A percentile compares a stretch with the other conserved stretches of the same genome.
Evolutionary conservation across 2,797 vertebrate genomes (phyloP).

Genomic region (Sebastes taczanowskii): DNA sequence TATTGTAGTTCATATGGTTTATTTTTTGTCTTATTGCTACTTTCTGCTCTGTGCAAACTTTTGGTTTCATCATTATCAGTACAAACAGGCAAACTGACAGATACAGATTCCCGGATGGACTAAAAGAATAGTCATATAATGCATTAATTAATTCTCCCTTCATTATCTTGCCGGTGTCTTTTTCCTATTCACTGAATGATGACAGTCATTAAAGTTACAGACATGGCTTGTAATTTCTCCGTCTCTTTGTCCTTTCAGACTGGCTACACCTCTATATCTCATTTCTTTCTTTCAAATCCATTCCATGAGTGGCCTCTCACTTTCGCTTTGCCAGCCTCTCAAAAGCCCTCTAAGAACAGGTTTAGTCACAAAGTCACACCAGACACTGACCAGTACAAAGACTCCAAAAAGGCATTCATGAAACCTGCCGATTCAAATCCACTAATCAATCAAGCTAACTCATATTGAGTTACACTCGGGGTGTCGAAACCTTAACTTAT

Average conservation of each 20-base stretch:
- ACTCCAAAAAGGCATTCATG: background rate
- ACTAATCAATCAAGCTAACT: background rate
- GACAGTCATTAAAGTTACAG: slow-evolving; percentile 8
- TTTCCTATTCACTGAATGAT: slow-evolving; percentile 10
- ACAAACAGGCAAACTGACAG: background rate
- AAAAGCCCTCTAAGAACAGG: slow-evolving; percentile 20
- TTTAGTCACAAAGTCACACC: slow-evolving; percentile 38
- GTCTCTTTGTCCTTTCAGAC: slow-evolving; percentile 14
- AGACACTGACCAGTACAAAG: slow-evolving; percentile 40
- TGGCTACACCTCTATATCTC: slow-evolving; percentile 8
- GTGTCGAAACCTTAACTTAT: background rate
- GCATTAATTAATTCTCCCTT: background rate
- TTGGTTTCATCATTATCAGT: background rate
- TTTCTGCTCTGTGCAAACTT: background rate
- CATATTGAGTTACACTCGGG: background rate
- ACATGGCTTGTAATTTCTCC: background rate
- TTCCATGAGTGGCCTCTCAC: slow-evolving; percentile 11
- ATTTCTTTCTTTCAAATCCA: slow-evolving; percentile 21
- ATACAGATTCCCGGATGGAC: background rate
- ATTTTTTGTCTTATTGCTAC: background rate
- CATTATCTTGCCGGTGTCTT: background rate
- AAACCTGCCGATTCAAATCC: background rate
- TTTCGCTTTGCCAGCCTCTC: slow-evolving; percentile 30
- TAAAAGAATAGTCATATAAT: background rate
- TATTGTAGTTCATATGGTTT: background rate